phyloP scores from a whole-genome alignment of 2,888 invertebrate species.

The Dexiosoma caninum region DNA sequence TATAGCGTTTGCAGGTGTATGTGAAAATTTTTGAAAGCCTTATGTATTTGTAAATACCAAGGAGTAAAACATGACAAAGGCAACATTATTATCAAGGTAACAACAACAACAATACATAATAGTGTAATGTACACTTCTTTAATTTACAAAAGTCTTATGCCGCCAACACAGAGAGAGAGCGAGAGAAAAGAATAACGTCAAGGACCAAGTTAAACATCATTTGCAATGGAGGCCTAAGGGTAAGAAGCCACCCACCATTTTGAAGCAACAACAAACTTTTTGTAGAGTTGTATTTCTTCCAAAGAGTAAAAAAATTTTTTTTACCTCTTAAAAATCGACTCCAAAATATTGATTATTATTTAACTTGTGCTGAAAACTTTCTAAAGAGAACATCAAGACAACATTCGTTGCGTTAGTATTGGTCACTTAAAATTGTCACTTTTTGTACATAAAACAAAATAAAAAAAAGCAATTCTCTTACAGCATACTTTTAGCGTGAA shows the following conservation, averaged over 20 bases:
- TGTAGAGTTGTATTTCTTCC: conserved; percentile 20
- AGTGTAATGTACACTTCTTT: neutral
- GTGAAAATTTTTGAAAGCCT: neutral
- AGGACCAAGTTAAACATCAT: conserved; percentile 12
- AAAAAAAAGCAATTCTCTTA: neutral
- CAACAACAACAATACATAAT: conserved; percentile 2
- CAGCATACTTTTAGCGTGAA: neutral
- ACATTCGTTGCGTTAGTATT: neutral
- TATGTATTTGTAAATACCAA: neutral
- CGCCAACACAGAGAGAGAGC: neutral
- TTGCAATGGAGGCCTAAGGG: neutral
- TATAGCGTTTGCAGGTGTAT: neutral
- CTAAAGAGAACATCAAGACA: neutral
- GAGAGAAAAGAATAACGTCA: conserved; percentile 1
- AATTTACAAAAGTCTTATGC: neutral
- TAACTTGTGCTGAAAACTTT: neutral
- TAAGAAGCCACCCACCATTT: neutral
- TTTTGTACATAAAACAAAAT: neutral
- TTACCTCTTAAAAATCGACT: conserved; percentile 33
- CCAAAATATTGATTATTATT: conserved; percentile 61
- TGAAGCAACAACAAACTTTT: neutral
- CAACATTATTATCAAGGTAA: neutral
- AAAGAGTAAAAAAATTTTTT: conserved; percentile 14
- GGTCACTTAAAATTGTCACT: neutral
- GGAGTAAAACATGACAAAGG: neutral